phyloP scores from a whole-genome alignment of 1,140 invertebrate species.

The Cydia pomonella region DNA sequence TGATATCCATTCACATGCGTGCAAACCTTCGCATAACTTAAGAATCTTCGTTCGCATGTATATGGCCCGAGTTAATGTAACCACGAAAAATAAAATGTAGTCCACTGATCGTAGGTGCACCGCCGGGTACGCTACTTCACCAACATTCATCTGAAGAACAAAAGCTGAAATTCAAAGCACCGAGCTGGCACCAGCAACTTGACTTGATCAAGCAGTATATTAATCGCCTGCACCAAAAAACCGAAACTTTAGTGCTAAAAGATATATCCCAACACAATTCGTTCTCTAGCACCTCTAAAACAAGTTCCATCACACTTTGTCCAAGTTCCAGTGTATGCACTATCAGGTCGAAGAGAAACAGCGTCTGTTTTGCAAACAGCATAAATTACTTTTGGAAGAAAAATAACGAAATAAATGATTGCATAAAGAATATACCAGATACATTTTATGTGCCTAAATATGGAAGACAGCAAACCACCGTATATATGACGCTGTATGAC shows the following conservation, averaged over 20 bases:
- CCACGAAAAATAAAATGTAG: slow-evolving; percentile 47
- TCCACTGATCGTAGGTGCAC: slow-evolving; percentile 58
- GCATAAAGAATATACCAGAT: neutral
- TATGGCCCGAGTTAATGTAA: neutral
- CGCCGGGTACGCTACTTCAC: slow-evolving; percentile 49
- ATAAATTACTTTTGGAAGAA: slow-evolving; percentile 38
- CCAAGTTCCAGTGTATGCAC: slow-evolving; percentile 33
- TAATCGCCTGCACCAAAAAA: neutral
- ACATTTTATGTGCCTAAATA: slow-evolving; percentile 39
- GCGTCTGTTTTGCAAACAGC: slow-evolving; percentile 41
- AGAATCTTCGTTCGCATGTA: too few species aligned
- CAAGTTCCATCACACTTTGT: neutral
- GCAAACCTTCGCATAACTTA: too few species aligned
- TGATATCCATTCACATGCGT: too few species aligned
- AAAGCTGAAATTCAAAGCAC: slow-evolving; percentile 42
- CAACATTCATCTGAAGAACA: slow-evolving; percentile 52
- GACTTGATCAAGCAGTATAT: slow-evolving; percentile 1
- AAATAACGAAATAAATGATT: neutral
- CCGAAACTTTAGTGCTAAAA: neutral
- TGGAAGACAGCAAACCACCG: slow-evolving; percentile 51
- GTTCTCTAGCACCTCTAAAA: neutral
- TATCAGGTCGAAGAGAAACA: slow-evolving; percentile 39
- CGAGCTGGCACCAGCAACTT: slow-evolving; percentile 12
- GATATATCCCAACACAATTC: neutral
- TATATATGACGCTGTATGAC: slow-evolving; percentile 63